Base-by-base conservation (phyloP, 2,113 vertebrate genomes). In the Pangasianodon hypophthalmus region DNA sequence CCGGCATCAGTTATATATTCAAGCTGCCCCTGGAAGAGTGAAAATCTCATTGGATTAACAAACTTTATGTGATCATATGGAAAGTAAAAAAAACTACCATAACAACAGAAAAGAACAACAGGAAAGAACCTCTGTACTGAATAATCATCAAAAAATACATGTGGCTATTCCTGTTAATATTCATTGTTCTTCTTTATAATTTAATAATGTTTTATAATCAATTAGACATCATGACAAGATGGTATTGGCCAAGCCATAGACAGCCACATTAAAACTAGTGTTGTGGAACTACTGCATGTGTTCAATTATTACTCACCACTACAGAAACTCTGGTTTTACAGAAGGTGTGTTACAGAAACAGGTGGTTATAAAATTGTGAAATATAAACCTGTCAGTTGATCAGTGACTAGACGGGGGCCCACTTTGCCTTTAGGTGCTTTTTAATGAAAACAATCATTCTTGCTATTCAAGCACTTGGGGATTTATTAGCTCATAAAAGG, bases 401-500 rank as follows among this genome's bases (percentile, higher is more conserved):
- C 32, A 62, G 37, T 37, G 56, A 84, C 52, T 60, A 44, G 54
- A 56, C n/a, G 3, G 24, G 8, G 77, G 50, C 46, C 13, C 14
- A n/a, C 52, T 19, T 83, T 83, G 80, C 80, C 50, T 83, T 83
- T 56, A 83, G 80, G 56, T 60, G 32, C 21, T 84, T 62, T 84
- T 10, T 84, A 84, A 84, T 84, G 82, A 84, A 84, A 84, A 84
- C 82, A 62, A 84, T 84, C 37, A 60, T 21, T 62, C 56, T 62
- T 84, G 54, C 82, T 84, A 16, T 84, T 84, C 54, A 60, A 19
- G 32, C 56, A 62, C 82, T 84, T 84, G 32, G 32, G 37, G 32
- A 84, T 84, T 84, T 84, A 84, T 84, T 84, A 84, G 54, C 32
- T 84, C 82, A 62, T 84, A 84, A 84, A 84, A 60, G 4, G 19